Percentiles rank a stretch among this genome's conserved stretches.
phyloP scores from a whole-genome alignment of 2,113 vertebrate species.

The Gymnogyps californianus region DNA sequence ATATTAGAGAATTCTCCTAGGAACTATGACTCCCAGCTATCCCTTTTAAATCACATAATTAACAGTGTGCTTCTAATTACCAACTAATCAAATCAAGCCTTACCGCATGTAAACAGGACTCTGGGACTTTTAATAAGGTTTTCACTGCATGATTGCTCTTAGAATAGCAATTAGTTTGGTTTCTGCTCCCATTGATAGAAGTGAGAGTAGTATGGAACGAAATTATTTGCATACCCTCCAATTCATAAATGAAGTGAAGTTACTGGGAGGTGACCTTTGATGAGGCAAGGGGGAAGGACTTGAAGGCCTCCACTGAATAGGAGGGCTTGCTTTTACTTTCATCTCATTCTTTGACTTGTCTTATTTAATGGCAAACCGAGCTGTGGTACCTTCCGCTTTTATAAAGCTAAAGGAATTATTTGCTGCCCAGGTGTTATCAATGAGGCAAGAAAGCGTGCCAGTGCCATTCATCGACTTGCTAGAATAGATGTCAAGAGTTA shows the following conservation, averaged over 20 bases:
- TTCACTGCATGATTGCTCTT: background rate
- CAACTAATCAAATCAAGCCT: slow-evolving; percentile 51
- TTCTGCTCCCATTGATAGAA: slow-evolving; percentile 36
- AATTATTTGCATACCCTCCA: background rate
- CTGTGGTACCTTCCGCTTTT: background rate
- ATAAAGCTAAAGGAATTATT: background rate
- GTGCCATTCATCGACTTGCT: background rate
- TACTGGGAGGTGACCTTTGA: background rate
- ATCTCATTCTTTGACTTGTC: background rate
- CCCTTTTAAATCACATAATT: background rate
- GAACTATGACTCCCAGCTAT: background rate
- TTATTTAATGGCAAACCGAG: background rate
- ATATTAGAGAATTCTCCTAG: background rate
- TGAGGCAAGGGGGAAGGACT: background rate
- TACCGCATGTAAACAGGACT: slow-evolving; percentile 14
- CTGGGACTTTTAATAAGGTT: slow-evolving; percentile 36
- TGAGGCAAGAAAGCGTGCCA: background rate
- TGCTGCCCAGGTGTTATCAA: background rate
- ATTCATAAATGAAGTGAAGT: background rate
- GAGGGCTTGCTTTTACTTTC: background rate
- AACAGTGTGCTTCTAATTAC: slow-evolving; percentile 40
- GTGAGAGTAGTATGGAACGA: background rate
- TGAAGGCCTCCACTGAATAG: background rate
- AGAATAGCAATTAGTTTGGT: slow-evolving; percentile 9
- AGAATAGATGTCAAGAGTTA: background rate